Evolutionary conservation across 2,888 invertebrate genomes (phyloP), one percentile per base, ranked within the genome.

Genomic region (Agrochola lychnidis): DNA sequence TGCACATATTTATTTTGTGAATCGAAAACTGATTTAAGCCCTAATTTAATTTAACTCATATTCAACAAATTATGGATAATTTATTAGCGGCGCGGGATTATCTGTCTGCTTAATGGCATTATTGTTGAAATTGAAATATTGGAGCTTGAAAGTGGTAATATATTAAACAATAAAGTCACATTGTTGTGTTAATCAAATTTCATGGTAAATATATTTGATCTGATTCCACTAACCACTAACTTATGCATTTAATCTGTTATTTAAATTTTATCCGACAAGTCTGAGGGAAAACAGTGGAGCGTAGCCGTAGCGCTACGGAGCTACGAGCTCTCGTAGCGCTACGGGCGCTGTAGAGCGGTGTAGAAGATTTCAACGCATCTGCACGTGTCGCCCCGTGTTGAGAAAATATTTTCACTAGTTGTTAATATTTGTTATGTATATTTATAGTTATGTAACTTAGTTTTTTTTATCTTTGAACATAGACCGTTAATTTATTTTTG

Each of bases 331-430:
- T 76, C 86, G 88, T 84, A 87, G 87, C 86, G 86, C 79, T 82
- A 85, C 75, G 68, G 77, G 68, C 66, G 53, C 30, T 36, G 76
- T n/a, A 68, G 45, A 57, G 68, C 48, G 16, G 70, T 70, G 66
- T 73, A 71, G 82, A 89, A 88, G 90, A 90, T 73, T 82, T 90
- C 88, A 90, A 90, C 89, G 91, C 70, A 70, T 78, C 70, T 56
- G 71, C 63, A 59, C 62, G 79, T n/a, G n/a, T n/a, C n/a, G n/a
- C 45, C 57, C 51, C 30, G 19, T 30, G 40, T 69, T 63, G 25
- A 30, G 70, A 56, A 68, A 80, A 63, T 68, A 70, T 79, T 63
- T 63, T 70, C 56, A 42, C n/a, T 45, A 3, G 9, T 66, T 72
- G 51, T 40, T 53, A 25, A 62, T 62, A 59, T 51, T 42, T 51